A percentile compares a stretch with the other conserved stretches of the same genome.
phyloP scores from a whole-genome alignment of 2,113 vertebrate genomes.

The Periophthalmus modestus region DNA sequence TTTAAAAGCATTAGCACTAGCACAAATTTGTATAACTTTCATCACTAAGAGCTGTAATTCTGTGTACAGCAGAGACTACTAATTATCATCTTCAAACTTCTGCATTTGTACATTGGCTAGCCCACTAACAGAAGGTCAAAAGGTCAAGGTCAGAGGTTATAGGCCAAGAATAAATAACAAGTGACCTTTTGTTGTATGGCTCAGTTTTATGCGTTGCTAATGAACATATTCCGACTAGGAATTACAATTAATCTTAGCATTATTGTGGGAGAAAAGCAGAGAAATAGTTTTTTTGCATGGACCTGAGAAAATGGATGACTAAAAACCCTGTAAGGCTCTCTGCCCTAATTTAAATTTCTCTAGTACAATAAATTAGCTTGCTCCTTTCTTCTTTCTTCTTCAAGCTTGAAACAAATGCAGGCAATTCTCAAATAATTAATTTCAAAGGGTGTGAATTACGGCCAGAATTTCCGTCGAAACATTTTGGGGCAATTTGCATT shows the following conservation, averaged over 20 bases:
- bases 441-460: constrained; percentile 67
- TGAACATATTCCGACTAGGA: not conserved
- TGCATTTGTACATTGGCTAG: constrained; percentile 25
- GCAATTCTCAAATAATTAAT: constrained; percentile 63
- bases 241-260: constrained; percentile 23
- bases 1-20: not conserved
- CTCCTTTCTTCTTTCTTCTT: constrained; percentile 48
- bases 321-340: constrained; percentile 61
- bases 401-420: constrained; percentile 66
- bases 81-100: constrained; percentile 14
- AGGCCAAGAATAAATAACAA: constrained; percentile 45
- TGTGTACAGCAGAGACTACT: constrained; percentile 22
- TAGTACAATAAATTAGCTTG: constrained; percentile 50
- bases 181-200: constrained; percentile 22
- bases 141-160: constrained; percentile 27
- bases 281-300: constrained; percentile 42
- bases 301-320: constrained; percentile 62
- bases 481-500: constrained; percentile 70
- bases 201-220: constrained; percentile 18
- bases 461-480: constrained; percentile 37
- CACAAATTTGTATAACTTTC: too few relatives aligned
- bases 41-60: constrained; percentile 4
- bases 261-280: constrained; percentile 28
- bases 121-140: constrained; percentile 6
- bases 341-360: constrained; percentile 53